Conservation (phyloP, 2,888 invertebrate species). For the Scrobipalpa atriplicella region DNA sequence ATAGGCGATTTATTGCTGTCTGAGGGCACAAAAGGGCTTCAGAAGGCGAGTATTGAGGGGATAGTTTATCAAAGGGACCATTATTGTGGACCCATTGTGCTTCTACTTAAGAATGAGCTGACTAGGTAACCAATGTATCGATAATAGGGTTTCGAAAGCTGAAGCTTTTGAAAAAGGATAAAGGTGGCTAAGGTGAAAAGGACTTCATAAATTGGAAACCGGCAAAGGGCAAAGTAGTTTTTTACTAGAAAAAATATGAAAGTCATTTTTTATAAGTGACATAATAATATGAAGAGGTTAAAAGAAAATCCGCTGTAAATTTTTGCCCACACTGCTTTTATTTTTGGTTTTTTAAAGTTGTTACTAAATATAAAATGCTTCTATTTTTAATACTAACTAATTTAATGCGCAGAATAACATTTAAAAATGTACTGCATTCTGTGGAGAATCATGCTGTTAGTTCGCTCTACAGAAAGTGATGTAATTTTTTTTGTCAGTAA, state of each 20-base stretch:
- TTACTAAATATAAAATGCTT: too few species aligned
- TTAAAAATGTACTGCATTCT: too few species aligned
- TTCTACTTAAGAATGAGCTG: conserved; percentile 23
- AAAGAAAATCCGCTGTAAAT: too few species aligned
- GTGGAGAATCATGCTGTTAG: too few species aligned
- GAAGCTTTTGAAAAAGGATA: conserved; percentile 14
- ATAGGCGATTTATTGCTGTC: conserved; percentile 40
- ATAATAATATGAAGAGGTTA: too few species aligned
- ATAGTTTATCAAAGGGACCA: conserved; percentile 45
- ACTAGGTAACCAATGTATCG: conserved; percentile 16
- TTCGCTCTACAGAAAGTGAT: too few species aligned
- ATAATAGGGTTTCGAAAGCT: conserved; percentile 18
- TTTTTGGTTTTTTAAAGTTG: too few species aligned
- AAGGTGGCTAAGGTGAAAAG: conserved; percentile 16
- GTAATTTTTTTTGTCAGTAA: too few species aligned
- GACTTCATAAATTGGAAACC: conserved; percentile 16
- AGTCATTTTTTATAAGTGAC: background rate
- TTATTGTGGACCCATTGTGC: conserved; percentile 37
- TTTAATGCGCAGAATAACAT: too few species aligned
- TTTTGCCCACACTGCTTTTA: too few species aligned
- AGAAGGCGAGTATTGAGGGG: conserved; percentile 41
- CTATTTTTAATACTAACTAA: too few species aligned
- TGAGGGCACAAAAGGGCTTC: conserved; percentile 38
- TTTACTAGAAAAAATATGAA: background rate
- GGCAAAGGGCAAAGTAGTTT: conserved; percentile 5